phyloP scores from a whole-genome alignment of 2,888 invertebrate species.

The Neuroscelio doddi region DNA sequence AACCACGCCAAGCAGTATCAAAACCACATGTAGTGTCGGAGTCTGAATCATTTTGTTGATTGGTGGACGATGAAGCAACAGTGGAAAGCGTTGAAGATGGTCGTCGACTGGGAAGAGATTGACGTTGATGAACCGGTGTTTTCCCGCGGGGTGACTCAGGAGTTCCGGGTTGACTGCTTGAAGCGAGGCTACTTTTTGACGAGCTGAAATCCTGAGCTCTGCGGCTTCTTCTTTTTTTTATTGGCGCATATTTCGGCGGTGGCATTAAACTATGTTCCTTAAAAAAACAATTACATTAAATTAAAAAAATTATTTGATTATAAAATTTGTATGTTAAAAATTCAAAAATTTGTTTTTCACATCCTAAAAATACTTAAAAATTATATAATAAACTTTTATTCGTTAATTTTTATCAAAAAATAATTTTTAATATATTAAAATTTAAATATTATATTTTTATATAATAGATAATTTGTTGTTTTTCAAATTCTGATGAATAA shows the following conservation, averaged over 20 bases:
- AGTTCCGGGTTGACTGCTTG: slow-evolving; percentile 62
- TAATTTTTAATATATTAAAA: too few relatives aligned
- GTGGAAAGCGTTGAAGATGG: slow-evolving; percentile 57
- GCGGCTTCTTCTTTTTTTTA: slow-evolving; percentile 80
- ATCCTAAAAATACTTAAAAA: not conserved
- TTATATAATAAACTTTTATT: too few relatives aligned
- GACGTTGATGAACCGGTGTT: slow-evolving; percentile 46
- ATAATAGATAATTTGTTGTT: too few relatives aligned
- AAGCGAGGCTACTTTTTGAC: slow-evolving; percentile 61
- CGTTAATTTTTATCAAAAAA: too few relatives aligned
- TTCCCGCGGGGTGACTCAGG: slow-evolving; percentile 61
- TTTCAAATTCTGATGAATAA: too few relatives aligned
- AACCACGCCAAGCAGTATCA: slow-evolving; percentile 80
- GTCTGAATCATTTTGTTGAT: slow-evolving; percentile 80
- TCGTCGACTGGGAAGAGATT: slow-evolving; percentile 53
- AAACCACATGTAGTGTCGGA: slow-evolving; percentile 92
- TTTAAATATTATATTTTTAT: too few relatives aligned
- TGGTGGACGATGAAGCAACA: slow-evolving; percentile 68
- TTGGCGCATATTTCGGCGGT: slow-evolving; percentile 81
- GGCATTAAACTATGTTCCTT: slow-evolving; percentile 78
- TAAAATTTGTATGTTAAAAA: too few relatives aligned
- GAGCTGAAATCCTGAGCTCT: slow-evolving; percentile 74
- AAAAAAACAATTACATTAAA: not conserved
- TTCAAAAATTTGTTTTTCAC: not conserved
- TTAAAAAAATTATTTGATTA: too few relatives aligned